Evolutionary conservation across 23 tunicate genomes (phyloP).

Genomic region (Halocynthia roretzi): DNA sequence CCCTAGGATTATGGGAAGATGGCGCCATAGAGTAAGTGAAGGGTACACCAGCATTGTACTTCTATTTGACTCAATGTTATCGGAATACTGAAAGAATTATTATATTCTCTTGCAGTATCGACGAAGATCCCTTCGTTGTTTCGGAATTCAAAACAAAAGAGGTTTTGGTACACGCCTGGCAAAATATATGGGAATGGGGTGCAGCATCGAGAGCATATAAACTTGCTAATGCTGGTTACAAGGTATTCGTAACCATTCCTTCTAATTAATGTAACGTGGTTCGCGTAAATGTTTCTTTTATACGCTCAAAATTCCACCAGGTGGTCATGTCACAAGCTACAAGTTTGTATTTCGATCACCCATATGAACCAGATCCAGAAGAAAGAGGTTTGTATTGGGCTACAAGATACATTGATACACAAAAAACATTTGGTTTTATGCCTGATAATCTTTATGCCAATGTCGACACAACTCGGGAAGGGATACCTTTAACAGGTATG

Average conservation of each 20-base stretch:
- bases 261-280: too few relatives aligned
- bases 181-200: constrained; percentile 92
- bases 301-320: constrained; percentile 7
- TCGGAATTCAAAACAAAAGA: constrained; percentile 21
- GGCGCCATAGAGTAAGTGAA: constrained; percentile 46
- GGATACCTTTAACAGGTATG: constrained; percentile 37
- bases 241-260: too few relatives aligned
- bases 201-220: constrained; percentile 58
- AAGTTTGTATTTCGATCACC: constrained; percentile 76
- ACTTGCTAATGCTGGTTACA: constrained; percentile 79
- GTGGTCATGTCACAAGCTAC: constrained; percentile 77
- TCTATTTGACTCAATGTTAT: too few relatives aligned
- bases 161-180: constrained; percentile 62
- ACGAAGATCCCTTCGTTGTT: background rate
- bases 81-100: too few relatives aligned
- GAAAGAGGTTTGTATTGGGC: constrained; percentile 95
- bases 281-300: too few relatives aligned
- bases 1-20: constrained; percentile 82
- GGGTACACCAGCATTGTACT: too few relatives aligned
- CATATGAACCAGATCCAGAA: constrained; percentile 83
- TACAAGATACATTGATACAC: constrained; percentile 43
- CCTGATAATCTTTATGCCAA: constrained; percentile 71
- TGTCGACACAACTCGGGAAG: constrained; percentile 43
- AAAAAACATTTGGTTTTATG: constrained; percentile 62
- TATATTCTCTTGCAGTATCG: background rate